These are phyloP conservation scores for Antennarius maculatus DNA, from an alignment of 2,797 vertebrate genomes.

Conservation along the genomic window DNA sequence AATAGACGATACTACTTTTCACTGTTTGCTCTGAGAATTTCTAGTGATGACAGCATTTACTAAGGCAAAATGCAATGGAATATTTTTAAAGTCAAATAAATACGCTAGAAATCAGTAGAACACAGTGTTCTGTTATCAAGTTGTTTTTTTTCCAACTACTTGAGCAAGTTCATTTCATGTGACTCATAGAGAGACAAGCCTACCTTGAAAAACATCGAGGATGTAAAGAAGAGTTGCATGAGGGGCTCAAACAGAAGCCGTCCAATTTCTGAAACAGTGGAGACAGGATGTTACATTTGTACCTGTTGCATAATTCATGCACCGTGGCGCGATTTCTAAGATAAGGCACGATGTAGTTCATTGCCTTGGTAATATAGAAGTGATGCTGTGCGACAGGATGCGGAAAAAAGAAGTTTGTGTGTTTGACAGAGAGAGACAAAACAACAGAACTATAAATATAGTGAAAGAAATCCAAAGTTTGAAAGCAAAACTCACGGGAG, in stretches of 20 bases:
- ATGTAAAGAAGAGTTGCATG: conserved; percentile 90
- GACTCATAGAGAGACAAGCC: conserved; percentile 1
- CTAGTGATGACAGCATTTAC: no score
- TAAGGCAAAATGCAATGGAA: no score
- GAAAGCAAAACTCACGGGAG: conserved; percentile 79
- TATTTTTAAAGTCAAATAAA: no score
- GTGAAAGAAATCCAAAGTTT: not conserved
- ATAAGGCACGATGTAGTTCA: no score
- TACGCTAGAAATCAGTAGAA: no score
- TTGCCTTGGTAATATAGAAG: not conserved
- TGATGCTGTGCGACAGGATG: no score
- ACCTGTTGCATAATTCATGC: not conserved
- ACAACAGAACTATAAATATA: not conserved
- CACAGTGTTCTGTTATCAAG: no score
- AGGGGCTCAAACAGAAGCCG: conserved; percentile 86
- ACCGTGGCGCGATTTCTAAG: no score
- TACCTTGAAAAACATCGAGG: conserved; percentile 94
- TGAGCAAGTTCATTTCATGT: not conserved
- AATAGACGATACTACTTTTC: no score
- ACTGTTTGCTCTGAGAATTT: no score
- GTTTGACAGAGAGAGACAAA: not conserved
- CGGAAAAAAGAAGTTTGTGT: not conserved
- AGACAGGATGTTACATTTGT: conserved; percentile 43
- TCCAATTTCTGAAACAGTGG: conserved; percentile 81
- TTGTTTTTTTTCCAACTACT: not conserved